Evolutionary conservation across 2,888 invertebrate genomes (phyloP).

Genomic region (Callinectes sapidus): DNA sequence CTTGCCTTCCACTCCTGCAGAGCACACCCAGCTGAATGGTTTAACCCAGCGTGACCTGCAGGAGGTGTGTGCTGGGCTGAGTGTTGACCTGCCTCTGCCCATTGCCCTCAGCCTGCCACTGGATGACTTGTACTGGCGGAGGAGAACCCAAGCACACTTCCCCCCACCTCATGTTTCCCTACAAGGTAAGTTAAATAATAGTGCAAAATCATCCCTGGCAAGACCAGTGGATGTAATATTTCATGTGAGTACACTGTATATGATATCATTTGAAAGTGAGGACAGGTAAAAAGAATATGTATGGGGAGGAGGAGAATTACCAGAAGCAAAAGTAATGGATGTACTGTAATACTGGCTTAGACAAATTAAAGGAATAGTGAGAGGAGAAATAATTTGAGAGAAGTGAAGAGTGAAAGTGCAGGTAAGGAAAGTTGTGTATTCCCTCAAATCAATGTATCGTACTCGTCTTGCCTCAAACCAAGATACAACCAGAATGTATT

Average conservation of each 20-base stretch:
- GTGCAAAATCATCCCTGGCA: not conserved
- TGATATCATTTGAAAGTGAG: not conserved
- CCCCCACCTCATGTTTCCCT: slow-evolving; percentile 54
- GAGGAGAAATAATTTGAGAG: not conserved
- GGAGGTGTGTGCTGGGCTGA: slow-evolving; percentile 57
- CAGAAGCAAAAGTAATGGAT: not conserved
- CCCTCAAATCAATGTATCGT: too few relatives aligned
- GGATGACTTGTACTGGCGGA: slow-evolving; percentile 61
- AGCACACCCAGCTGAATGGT: slow-evolving; percentile 36
- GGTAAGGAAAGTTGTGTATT: too few relatives aligned
- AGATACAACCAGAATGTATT: too few relatives aligned
- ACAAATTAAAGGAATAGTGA: not conserved
- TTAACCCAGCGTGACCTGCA: slow-evolving; percentile 54
- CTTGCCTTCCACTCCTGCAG: not conserved
- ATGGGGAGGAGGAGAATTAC: not conserved
- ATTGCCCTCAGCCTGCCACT: slow-evolving; percentile 57
- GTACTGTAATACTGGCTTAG: not conserved
- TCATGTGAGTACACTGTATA: not conserved
- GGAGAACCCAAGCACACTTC: slow-evolving; percentile 55
- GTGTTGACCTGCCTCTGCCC: slow-evolving; percentile 50
- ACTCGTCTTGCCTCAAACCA: too few relatives aligned
- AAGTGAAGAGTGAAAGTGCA: too few relatives aligned
- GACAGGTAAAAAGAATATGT: not conserved
- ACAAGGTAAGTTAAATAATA: not conserved
- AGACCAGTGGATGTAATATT: too few relatives aligned